These are phyloP conservation scores for Tethea ocularis DNA, from an alignment of 2,888 invertebrate genomes.

Conservation along the genomic window DNA sequence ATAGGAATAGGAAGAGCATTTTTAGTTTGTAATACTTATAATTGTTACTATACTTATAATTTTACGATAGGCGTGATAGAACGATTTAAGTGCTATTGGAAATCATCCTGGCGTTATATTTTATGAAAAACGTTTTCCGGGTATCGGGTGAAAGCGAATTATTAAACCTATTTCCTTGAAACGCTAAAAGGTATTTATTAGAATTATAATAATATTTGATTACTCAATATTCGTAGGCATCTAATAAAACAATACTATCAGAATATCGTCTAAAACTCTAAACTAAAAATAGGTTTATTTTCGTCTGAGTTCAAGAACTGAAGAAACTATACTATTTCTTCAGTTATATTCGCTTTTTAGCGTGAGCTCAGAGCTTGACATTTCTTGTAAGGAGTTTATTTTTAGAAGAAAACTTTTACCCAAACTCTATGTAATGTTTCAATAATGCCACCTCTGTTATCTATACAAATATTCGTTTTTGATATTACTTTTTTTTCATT, in stretches of 20 bases:
- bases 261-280: too few relatives aligned
- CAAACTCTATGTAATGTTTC: background rate
- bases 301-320: background rate
- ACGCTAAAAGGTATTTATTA: too few relatives aligned
- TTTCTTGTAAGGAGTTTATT: too few relatives aligned
- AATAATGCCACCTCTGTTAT: too few relatives aligned
- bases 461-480: too few relatives aligned
- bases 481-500: too few relatives aligned
- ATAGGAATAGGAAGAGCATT: conserved; percentile 68
- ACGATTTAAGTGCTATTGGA: conserved; percentile 13
- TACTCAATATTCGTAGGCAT: too few relatives aligned
- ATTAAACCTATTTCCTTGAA: background rate
- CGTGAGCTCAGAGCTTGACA: conserved; percentile 23
- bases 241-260: too few relatives aligned
- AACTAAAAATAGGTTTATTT: background rate
- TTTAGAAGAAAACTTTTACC: too few relatives aligned
- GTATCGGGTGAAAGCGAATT: background rate
- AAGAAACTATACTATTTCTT: background rate
- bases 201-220: too few relatives aligned
- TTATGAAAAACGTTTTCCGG: background rate
- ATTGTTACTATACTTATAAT: conserved; percentile 46
- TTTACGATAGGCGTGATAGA: conserved; percentile 30
- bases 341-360: conserved; percentile 27
- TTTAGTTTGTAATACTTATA: conserved; percentile 52
- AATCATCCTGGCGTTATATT: background rate